A percentile compares a stretch with the other conserved stretches of the same genome.
Conservation (phyloP, 1,140 invertebrate genomes). For the Gonatopus flavifemur region DNA sequence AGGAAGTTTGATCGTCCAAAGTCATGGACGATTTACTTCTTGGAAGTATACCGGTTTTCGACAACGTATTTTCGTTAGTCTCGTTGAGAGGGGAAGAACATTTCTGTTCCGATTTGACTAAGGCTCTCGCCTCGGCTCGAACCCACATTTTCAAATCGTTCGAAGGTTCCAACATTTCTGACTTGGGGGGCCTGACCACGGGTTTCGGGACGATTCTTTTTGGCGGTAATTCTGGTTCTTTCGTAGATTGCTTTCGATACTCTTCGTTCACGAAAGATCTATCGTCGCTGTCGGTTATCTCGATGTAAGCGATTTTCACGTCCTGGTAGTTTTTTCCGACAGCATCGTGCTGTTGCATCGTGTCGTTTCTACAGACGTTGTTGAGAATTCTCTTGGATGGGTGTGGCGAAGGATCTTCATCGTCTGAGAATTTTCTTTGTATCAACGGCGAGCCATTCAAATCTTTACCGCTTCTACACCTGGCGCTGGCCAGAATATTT, state of each 20-base stretch:
- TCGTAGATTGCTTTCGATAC: slow-evolving; percentile 2
- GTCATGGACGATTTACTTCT: slow-evolving; percentile 19
- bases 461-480: slow-evolving; percentile 77
- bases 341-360: slow-evolving; percentile 8
- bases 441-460: slow-evolving; percentile 68
- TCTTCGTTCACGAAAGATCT: slow-evolving; percentile 34
- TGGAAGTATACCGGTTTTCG: slow-evolving; percentile 3
- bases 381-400: slow-evolving; percentile 32
- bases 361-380: slow-evolving; percentile 26
- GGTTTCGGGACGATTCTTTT: slow-evolving; percentile 22
- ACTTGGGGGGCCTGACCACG: slow-evolving; percentile 19
- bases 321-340: slow-evolving; percentile 24
- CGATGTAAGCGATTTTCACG: slow-evolving; percentile 49
- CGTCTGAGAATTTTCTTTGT: slow-evolving; percentile 64
- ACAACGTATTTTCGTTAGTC: not conserved
- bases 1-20: slow-evolving; percentile 10
- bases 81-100: not conserved
- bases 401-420: slow-evolving; percentile 47
- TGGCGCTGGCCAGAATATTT: slow-evolving; percentile 84
- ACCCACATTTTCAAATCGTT: slow-evolving; percentile 47
- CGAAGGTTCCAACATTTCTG: slow-evolving; percentile 34
- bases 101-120: slow-evolving; percentile 19
- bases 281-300: slow-evolving; percentile 58
- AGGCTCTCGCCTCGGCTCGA: slow-evolving; percentile 33
- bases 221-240: slow-evolving; percentile 23